Base-by-base conservation (phyloP, 2,797 vertebrate genomes). In the Bucorvus abyssinicus region DNA sequence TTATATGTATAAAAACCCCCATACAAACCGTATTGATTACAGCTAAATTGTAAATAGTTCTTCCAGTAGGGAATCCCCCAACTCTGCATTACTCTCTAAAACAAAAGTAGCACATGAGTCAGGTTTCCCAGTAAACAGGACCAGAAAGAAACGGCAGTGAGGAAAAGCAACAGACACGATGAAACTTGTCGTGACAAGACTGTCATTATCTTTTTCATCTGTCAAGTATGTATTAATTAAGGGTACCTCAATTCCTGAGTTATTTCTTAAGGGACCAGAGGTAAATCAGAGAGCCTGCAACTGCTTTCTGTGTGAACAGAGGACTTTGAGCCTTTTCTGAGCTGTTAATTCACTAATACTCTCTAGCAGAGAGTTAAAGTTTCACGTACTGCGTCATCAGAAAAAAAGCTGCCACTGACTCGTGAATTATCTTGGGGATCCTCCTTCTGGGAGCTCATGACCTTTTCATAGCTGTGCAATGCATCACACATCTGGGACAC, bases 51-150 rank as follows among this genome's bases (percentile, higher is more conserved):
- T 75, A 92, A 93, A 91, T 70, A 93, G 56, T n/a, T 70, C 77
- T 90, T 92, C 59, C 44, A 70, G 56, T 36, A 70, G 92, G 93
- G 84, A 94, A 95, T 94, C 64, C 77, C 95, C 83, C 49, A 87
- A 22, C 38, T 47, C 57, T 61, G 18, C 40, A 38, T 94, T 75
- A 81, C 36, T 34, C 17, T 40, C 24, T n/a, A 16, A 44, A 84
- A 47, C 53, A 74, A 71, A 96, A 94, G 77, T 74, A 89, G 87
- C 29, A 74, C 79, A 95, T 70, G 90, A 93, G 63, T 96, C 94
- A 96, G 13, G 17, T 88, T 94, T 86, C 74, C 83, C 67, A 56
- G 74, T 77, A 95, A 94, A 87, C 50, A 91, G 71, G 45, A 88
- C 44, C 52, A 67, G 85, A 86, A 94, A 81, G 59, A n/a, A 89